Evolutionary conservation across 2,888 invertebrate genomes (phyloP).

Genomic region (Heliconius charithonia): DNA sequence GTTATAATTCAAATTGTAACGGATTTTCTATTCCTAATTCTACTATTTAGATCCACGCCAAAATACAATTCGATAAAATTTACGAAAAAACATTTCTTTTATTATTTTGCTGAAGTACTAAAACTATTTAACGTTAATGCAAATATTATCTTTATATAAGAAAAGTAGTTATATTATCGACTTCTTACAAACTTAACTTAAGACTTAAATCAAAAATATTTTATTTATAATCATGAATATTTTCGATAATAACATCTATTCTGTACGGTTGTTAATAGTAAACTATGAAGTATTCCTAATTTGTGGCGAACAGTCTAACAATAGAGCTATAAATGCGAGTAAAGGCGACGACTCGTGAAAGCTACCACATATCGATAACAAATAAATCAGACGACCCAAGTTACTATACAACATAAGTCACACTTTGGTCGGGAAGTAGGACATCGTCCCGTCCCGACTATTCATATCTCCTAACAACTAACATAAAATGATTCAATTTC

Average conservation of each 20-base stretch:
- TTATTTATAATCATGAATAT: slow-evolving; percentile 59
- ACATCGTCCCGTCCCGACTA: slow-evolving; percentile 48
- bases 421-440: slow-evolving; percentile 53
- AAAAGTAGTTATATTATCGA: not conserved
- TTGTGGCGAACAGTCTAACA: slow-evolving; percentile 71
- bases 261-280: slow-evolving; percentile 69
- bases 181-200: no score
- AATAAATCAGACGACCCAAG: slow-evolving; percentile 74
- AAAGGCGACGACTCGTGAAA: slow-evolving; percentile 67
- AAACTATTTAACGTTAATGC: not conserved
- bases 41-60: no score
- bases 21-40: no score
- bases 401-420: slow-evolving; percentile 59
- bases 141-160: not conserved
- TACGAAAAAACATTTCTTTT: not conserved
- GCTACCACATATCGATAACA: slow-evolving; percentile 73
- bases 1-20: not conserved
- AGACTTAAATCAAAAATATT: not conserved
- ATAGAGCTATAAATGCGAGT: slow-evolving; percentile 78
- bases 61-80: not conserved
- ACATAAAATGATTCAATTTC: slow-evolving; percentile 48
- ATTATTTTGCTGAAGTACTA: not conserved
- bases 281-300: slow-evolving; percentile 65
- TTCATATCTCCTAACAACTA: slow-evolving; percentile 61
- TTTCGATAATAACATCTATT: slow-evolving; percentile 64